A percentile compares a stretch with the other conserved stretches of the same genome.
These are phyloP conservation scores for Nyctibius grandis DNA, from an alignment of 2,797 vertebrate species.

Conservation along the genomic window DNA sequence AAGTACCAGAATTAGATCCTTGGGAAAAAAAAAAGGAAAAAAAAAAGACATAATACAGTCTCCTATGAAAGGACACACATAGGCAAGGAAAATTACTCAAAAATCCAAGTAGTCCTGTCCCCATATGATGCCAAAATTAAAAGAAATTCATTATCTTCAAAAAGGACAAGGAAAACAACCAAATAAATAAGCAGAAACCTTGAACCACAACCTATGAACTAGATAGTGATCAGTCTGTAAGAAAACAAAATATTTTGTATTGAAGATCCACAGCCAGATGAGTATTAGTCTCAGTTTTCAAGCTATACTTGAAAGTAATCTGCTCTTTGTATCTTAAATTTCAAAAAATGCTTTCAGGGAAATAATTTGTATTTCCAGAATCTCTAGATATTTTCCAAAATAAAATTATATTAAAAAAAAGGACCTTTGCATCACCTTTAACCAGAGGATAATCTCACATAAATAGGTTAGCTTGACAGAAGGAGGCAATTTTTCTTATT, in stretches of 20 bases:
- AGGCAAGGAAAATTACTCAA: neutral
- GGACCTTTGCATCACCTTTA: neutral
- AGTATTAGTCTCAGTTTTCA: neutral
- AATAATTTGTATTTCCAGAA: neutral
- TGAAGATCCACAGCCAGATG: neutral
- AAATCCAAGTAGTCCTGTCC: neutral
- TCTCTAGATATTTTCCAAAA: neutral
- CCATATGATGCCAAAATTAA: neutral
- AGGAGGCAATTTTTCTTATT: neutral
- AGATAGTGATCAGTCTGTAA: neutral
- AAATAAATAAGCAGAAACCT: neutral
- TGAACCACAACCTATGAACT: neutral
- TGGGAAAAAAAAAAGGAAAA: accelerated
- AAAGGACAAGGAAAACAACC: neutral
- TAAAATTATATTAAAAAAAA: neutral
- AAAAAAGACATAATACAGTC: neutral
- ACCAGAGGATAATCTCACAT: neutral
- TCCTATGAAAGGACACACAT: neutral
- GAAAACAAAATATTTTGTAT: neutral
- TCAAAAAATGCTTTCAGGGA: neutral
- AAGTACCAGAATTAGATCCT: neutral
- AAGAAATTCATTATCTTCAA: neutral
- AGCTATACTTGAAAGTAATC: neutral
- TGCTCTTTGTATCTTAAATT: neutral
- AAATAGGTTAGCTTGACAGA: neutral